Conservation (phyloP, 37 sponge, comb jelly and placozoan genomes). For the Diacarnus erythraeanus region DNA sequence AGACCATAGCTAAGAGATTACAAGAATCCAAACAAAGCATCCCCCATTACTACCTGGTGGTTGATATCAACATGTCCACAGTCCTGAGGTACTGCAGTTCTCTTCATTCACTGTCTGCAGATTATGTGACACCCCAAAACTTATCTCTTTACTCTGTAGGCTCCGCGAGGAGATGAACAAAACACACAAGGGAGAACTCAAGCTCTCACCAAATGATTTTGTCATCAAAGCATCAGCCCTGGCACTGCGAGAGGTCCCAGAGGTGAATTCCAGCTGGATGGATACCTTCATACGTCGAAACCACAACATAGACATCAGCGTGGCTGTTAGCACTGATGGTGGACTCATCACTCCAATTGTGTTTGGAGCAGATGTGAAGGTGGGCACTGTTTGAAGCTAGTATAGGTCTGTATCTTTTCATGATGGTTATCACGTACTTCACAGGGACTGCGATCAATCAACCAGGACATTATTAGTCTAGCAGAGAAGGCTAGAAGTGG, state of each 20-base stretch:
- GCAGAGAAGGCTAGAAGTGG: constrained; percentile 83
- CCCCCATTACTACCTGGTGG: constrained; percentile 93
- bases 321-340: constrained; percentile 94
- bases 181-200: constrained; percentile 36
- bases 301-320: constrained; percentile 88
- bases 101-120: too few relatives aligned
- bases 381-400: constrained; percentile 1
- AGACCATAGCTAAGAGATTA: constrained; percentile 68
- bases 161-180: constrained; percentile 66
- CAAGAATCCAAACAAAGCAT: constrained; percentile 83
- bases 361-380: constrained; percentile 83
- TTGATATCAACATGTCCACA: constrained; percentile 77
- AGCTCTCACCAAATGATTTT: constrained; percentile 95
- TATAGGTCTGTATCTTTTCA: neutral
- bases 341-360: constrained; percentile 99
- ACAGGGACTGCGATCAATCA: constrained; percentile 84
- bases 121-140: neutral
- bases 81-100: constrained; percentile 48
- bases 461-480: constrained; percentile 59
- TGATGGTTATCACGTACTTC: neutral
- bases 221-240: constrained; percentile 91
- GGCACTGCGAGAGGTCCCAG: constrained; percentile 79
- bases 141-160: too few relatives aligned
- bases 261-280: constrained; percentile 93
- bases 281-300: constrained; percentile 81